Conservation (phyloP, 2,797 vertebrate genomes). For the Luscinia luscinia region DNA sequence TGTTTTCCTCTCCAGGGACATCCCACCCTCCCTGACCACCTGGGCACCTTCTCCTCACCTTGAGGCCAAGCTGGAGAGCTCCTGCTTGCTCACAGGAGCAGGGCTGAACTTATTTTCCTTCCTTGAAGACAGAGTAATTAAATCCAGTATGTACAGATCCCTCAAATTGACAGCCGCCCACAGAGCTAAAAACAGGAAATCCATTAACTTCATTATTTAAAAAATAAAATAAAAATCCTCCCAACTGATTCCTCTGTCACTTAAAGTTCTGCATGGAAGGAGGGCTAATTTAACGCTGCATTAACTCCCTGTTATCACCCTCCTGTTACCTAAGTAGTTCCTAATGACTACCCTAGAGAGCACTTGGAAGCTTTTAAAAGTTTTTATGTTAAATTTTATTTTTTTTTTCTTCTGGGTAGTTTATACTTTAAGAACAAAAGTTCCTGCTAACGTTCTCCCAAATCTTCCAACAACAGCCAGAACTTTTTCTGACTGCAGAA, state of each 20-base stretch:
- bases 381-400: conserved; percentile 71
- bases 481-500: background rate
- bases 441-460: conserved; percentile 49
- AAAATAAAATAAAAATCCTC: conserved; percentile 68
- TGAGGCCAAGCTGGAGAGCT: background rate
- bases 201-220: conserved; percentile 75
- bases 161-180: conserved; percentile 76
- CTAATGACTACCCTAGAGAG: conserved; percentile 79
- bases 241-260: conserved; percentile 63
- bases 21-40: background rate
- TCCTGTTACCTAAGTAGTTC: conserved; percentile 77
- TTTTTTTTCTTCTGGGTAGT: conserved; percentile 28
- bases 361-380: conserved; percentile 80
- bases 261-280: conserved; percentile 50
- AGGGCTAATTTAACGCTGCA: conserved; percentile 73
- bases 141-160: conserved; percentile 55
- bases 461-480: background rate
- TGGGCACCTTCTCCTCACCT: background rate
- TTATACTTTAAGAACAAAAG: conserved; percentile 71
- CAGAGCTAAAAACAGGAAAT: conserved; percentile 73
- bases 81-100: background rate
- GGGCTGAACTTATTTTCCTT: conserved; percentile 23
- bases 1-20: background rate
- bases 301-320: conserved; percentile 74
- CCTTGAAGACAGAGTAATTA: conserved; percentile 65